These are phyloP conservation scores for Papilio aristodemus DNA, from an alignment of 1,140 invertebrate genomes.

Conservation along the genomic window DNA sequence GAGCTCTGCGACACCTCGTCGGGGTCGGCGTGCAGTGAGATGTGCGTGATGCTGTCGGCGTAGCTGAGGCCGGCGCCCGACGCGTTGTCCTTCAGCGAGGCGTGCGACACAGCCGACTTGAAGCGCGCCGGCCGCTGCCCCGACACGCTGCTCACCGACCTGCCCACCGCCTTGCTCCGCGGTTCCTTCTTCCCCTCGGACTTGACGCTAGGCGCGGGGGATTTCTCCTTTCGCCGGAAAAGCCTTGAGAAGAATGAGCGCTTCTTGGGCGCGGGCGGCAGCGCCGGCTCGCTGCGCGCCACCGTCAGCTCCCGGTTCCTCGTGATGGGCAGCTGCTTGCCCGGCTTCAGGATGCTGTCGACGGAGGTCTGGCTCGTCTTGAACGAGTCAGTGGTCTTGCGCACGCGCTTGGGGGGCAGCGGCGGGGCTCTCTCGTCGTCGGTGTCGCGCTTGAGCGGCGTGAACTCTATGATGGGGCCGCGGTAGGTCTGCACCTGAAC, in stretches of 20 bases:
- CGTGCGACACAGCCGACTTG: conserved; percentile 65
- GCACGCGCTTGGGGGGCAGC: conserved; percentile 88
- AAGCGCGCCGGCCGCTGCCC: conserved; percentile 76
- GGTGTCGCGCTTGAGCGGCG: conserved; percentile 76
- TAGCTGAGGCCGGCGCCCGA: conserved; percentile 68
- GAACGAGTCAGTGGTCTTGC: conserved; percentile 81
- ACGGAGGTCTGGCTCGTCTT: conserved; percentile 68
- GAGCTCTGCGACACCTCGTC: conserved; percentile 58
- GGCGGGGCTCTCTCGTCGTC: conserved; percentile 86
- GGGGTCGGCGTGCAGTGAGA: conserved; percentile 82
- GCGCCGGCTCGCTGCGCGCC: conserved; percentile 63
- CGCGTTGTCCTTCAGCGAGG: conserved; percentile 71
- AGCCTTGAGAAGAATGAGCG: conserved; percentile 75
- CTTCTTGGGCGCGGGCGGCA: conserved; percentile 71
- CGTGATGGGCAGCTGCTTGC: conserved; percentile 57
- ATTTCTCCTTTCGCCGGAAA: conserved; percentile 72
- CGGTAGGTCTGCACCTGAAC: conserved; percentile 80
- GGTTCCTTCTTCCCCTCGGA: conserved; percentile 58
- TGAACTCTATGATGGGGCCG: conserved; percentile 78
- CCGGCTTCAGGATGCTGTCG: conserved; percentile 68
- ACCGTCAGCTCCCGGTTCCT: conserved; percentile 52
- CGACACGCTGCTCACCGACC: conserved; percentile 82
- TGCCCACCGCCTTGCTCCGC: conserved; percentile 71
- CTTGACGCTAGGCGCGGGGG: conserved; percentile 65
- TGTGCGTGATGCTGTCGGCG: conserved; percentile 81